Conservation (phyloP, 2,113 vertebrate genomes). For the Amphiprion ocellaris region DNA sequence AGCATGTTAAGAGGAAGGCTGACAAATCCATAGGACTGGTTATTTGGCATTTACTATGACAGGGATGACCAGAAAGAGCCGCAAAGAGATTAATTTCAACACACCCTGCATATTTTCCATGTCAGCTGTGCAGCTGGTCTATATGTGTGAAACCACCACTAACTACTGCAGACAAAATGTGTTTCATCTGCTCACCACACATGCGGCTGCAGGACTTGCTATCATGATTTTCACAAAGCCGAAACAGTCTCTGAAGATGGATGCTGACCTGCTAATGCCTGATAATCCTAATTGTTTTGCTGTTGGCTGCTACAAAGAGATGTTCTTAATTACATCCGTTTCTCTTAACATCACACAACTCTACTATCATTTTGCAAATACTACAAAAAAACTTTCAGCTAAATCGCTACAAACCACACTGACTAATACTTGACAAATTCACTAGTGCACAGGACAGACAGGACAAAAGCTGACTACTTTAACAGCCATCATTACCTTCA, state of each 20-base stretch:
- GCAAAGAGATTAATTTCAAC: constrained; percentile 49
- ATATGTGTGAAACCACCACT: not conserved
- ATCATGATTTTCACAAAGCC: not conserved
- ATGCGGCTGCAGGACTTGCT: not conserved
- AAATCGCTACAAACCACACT: constrained; percentile 7
- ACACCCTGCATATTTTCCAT: constrained; percentile 36
- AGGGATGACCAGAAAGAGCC: constrained; percentile 35
- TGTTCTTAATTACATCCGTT: not conserved
- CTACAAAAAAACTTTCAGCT: not conserved
- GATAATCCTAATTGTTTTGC: not conserved
- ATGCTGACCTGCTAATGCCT: not conserved
- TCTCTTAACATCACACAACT: not conserved
- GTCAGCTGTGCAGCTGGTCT: constrained; percentile 28
- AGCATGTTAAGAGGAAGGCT: constrained; percentile 44
- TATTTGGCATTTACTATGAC: constrained; percentile 47
- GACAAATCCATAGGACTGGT: constrained; percentile 63
- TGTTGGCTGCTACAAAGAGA: not conserved
- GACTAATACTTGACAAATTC: not conserved
- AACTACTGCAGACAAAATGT: not conserved
- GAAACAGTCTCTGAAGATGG: not conserved
- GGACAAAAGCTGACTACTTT: constrained; percentile 11
- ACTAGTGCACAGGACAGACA: constrained; percentile 19
- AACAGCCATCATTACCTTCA: constrained; percentile 32
- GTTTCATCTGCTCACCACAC: not conserved
- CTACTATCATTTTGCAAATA: not conserved